phyloP scores from a whole-genome alignment of 2,888 invertebrate genomes.

The Tupiocoris notatus region DNA sequence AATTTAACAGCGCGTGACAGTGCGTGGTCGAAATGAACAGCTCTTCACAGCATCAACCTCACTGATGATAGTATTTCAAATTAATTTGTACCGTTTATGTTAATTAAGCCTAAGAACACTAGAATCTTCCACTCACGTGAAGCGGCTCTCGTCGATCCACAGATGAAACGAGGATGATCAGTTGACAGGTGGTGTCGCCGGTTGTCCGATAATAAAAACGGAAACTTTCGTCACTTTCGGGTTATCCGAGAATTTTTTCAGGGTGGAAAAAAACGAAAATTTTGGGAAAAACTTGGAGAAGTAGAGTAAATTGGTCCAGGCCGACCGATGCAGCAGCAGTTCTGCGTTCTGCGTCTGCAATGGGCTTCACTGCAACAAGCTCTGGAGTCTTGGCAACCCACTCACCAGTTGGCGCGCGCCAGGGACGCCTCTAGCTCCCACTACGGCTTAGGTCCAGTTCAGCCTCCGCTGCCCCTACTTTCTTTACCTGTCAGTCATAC shows the following conservation, averaged over 20 bases:
- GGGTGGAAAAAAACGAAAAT: too few relatives aligned
- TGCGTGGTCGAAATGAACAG: too few relatives aligned
- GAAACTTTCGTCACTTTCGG: neutral
- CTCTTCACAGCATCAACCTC: too few relatives aligned
- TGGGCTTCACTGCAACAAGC: neutral
- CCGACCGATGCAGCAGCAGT: neutral
- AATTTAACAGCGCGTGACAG: too few relatives aligned
- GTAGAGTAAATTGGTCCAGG: neutral
- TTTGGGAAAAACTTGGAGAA: too few relatives aligned
- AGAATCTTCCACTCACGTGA: neutral
- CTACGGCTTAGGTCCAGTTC: neutral
- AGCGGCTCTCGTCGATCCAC: neutral
- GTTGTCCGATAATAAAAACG: neutral
- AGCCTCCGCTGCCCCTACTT: too few relatives aligned
- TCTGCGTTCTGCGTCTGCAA: neutral
- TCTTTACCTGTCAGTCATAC: too few relatives aligned
- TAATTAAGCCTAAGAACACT: too few relatives aligned
- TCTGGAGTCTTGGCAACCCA: neutral
- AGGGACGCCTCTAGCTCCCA: neutral
- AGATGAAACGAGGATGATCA: neutral
- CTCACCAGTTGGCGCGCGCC: neutral
- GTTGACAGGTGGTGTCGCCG: neutral
- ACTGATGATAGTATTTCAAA: too few relatives aligned
- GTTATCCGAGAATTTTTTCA: too few relatives aligned
- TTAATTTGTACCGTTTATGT: too few relatives aligned